Percentiles rank a stretch among this genome's conserved stretches.
phyloP scores from a whole-genome alignment of 2,113 vertebrate genomes.

The Telmatochromis sp. region DNA sequence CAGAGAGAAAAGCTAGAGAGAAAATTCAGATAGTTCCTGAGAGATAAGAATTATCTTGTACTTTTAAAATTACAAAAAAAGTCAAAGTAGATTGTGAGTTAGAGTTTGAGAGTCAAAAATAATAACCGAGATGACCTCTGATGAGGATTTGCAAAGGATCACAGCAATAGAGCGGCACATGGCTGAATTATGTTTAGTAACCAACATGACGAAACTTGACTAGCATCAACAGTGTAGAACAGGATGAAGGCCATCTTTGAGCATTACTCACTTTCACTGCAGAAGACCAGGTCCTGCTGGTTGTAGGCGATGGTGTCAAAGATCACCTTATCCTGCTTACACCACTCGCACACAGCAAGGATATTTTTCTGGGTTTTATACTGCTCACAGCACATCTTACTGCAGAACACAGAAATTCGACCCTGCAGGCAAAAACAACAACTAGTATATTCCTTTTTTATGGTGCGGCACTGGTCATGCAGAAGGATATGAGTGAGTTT shows the following conservation, averaged over 20 bases:
- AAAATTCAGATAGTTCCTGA: neutral
- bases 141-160: neutral
- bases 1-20: neutral
- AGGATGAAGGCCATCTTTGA: neutral
- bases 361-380: conserved; percentile 87
- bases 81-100: neutral
- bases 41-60: neutral
- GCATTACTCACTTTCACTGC: conserved; percentile 84
- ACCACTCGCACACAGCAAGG: conserved; percentile 81
- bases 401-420: conserved; percentile 88
- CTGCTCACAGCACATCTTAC: conserved; percentile 82
- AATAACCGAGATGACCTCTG: rapidly evolving
- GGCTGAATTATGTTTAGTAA: neutral
- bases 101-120: neutral
- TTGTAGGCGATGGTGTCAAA: conserved; percentile 84
- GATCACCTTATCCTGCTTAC: conserved; percentile 85
- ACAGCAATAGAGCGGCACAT: neutral
- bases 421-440: conserved; percentile 67
- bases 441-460: neutral
- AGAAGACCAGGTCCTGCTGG: conserved; percentile 81
- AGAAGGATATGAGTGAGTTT: neutral
- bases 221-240: neutral
- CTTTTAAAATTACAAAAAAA: neutral
- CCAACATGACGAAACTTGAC: neutral
- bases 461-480: neutral